Base-by-base conservation (phyloP, 2,888 invertebrate species). In the Phyllotreta striolata region DNA sequence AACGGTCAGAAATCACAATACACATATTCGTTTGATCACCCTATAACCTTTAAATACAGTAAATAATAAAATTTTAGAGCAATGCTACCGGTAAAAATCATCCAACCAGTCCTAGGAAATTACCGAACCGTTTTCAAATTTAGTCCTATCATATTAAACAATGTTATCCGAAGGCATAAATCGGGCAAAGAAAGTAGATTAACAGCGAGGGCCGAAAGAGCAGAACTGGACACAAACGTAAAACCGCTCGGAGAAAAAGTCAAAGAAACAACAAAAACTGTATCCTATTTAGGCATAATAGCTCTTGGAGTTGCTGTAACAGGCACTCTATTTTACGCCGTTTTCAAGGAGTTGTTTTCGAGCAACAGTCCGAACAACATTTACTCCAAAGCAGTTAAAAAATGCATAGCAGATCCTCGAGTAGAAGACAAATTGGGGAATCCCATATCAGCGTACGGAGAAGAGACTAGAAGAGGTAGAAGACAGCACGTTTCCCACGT, bases 241-340 rank as follows among this genome's bases (percentile, higher is more conserved):
- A 85, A 87, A 63, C 89, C 89, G 6, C 74, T 90, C 7, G 88
- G 89, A 9, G 89, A 90, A 74, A 90, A 89, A 85, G 92, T 95
- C 1, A 95, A 94, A 80, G 94, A 96, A 83, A 92, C 92, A 10
- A 92, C 95, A 1, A 95, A 95, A 82, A 95, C 95, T 70, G 91
- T 88, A 1, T 91, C 91, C 6, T 96, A 96, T 77, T 86, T 91
- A 72, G 90, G 90, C 9, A 88, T 97, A 1, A 92, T 96, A 70
- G 75, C 95, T 55, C 83, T 88, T 40, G 77, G 77, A 1, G 79
- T 95, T 63, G 92, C 91, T 41, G 88, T 95, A 0, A 93, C 94
- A 43, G 91, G 90, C 24, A 83, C 91, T 1, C 88, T 96, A 79
- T 90, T 94, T 77, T 96, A 90, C 80, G 88, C 91, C 56, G 88